Evolutionary conservation across 2,797 vertebrate genomes (phyloP).

Genomic region (Enteromius mattozi): DNA sequence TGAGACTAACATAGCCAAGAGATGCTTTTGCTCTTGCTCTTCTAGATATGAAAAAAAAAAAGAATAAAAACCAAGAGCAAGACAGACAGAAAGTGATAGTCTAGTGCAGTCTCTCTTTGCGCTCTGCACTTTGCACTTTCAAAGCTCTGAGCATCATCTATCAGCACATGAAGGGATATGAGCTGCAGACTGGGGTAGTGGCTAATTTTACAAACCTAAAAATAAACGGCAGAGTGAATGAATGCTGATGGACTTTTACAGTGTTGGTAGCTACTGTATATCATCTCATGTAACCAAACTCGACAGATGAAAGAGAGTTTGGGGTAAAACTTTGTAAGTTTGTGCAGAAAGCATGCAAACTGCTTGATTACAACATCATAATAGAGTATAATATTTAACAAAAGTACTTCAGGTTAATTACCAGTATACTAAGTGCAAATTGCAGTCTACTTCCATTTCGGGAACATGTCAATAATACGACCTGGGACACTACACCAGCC

Average conservation of each 20-base stretch:
- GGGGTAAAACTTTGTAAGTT: neutral
- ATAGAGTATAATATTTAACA: neutral
- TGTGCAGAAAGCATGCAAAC: constrained; percentile 1
- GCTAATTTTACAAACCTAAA: constrained; percentile 52
- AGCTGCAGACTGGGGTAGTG: constrained; percentile 20
- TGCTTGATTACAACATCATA: neutral
- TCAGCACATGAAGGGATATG: constrained; percentile 32
- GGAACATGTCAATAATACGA: constrained; percentile 34
- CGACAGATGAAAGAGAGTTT: neutral
- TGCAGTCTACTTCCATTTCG: constrained; percentile 19
- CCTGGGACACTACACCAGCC: neutral
- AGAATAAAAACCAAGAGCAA: neutral
- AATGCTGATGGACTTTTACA: constrained; percentile 54
- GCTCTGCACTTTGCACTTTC: constrained; percentile 1
- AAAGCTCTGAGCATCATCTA: constrained; percentile 10
- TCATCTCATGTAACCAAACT: constrained; percentile 32
- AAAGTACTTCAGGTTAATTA: neutral
- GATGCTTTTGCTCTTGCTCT: neutral
- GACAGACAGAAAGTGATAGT: neutral
- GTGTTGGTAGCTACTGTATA: constrained; percentile 57
- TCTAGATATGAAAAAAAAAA: neutral
- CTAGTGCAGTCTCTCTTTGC: neutral
- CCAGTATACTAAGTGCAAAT: neutral
- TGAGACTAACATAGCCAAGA: constrained; percentile 5
- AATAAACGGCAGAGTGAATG: constrained; percentile 50